phyloP scores from a whole-genome alignment of 2,797 vertebrate genomes.

The Steatocranus sp. region DNA sequence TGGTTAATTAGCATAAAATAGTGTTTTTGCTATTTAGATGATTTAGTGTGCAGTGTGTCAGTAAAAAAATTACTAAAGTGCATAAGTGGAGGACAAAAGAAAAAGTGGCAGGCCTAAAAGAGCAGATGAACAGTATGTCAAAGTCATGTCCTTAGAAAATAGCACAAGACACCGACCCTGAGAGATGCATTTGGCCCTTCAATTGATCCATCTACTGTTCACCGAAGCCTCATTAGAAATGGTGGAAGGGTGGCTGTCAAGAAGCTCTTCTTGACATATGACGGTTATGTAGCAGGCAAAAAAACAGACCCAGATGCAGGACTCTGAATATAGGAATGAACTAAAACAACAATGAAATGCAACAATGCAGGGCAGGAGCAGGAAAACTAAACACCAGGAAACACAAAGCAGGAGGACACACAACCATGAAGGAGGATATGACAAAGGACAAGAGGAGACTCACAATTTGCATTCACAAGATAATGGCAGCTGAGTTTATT shows the following conservation, averaged over 20 bases:
- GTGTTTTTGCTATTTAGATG: neutral
- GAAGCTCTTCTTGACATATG: neutral
- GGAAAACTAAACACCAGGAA: neutral
- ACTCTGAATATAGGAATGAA: neutral
- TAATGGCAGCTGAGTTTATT: neutral
- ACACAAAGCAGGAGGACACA: neutral
- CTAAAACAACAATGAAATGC: neutral
- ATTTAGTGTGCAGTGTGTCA: neutral
- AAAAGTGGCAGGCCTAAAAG: accelerated
- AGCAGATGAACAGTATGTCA: neutral
- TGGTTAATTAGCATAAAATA: neutral
- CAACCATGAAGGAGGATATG: neutral
- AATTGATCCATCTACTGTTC: neutral
- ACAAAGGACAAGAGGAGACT: neutral
- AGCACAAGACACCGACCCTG: neutral
- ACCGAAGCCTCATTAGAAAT: neutral
- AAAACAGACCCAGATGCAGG: neutral
- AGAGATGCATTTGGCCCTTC: neutral
- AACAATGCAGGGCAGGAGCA: neutral
- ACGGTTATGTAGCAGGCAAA: neutral
- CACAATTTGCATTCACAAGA: neutral
- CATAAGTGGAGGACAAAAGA: neutral
- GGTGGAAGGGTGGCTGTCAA: neutral
- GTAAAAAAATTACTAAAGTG: neutral
- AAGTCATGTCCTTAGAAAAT: neutral